These are phyloP conservation scores for Phaethornis superciliosus DNA, from an alignment of 2,113 vertebrate species.

Conservation along the genomic window DNA sequence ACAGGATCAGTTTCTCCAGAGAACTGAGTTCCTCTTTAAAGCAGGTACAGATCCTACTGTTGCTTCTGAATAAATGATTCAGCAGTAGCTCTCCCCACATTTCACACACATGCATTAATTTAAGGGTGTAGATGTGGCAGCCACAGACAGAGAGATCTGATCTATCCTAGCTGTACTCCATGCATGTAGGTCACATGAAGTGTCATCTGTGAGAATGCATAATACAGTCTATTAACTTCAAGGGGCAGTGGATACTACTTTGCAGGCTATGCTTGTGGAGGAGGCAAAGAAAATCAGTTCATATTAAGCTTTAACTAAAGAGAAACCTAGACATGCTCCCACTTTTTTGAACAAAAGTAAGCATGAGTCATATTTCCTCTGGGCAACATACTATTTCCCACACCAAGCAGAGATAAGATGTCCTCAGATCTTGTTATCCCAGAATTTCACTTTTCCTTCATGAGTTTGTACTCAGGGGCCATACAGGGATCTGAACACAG, in stretches of 20 bases:
- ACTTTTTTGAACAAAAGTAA: not conserved
- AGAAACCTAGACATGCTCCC: not conserved
- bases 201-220: not conserved
- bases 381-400: not conserved
- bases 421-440: not conserved
- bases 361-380: not conserved
- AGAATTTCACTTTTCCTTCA: not conserved
- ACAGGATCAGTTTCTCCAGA: not conserved
- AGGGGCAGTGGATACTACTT: not conserved
- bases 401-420: not conserved
- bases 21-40: not conserved
- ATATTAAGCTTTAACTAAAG: not conserved
- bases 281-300: not conserved
- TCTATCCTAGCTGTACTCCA: not conserved
- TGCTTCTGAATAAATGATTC: not conserved
- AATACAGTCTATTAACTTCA: not conserved
- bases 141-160: not conserved
- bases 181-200: not conserved
- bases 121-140: not conserved
- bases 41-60: not conserved
- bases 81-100: fast-evolving
- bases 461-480: not conserved
- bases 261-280: not conserved
- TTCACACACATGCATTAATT: not conserved
- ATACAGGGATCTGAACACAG: not conserved